A percentile compares a stretch with the other conserved stretches of the same genome.
Conservation (phyloP, 2,797 vertebrate species). For the Dromococcyx pavoninus region DNA sequence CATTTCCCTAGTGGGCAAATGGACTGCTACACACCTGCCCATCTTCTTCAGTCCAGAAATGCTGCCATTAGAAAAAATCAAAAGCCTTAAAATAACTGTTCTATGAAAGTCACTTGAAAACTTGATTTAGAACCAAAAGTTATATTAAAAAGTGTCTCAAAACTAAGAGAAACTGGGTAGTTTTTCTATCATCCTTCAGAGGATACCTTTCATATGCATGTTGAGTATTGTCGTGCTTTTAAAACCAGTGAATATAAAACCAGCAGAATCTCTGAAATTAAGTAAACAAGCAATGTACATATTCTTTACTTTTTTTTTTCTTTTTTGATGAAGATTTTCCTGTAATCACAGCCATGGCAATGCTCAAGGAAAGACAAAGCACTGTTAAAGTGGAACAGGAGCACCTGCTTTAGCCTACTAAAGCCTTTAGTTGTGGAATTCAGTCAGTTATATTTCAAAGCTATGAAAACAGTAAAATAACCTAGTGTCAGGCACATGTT, state of each 20-base stretch:
- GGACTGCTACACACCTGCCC: background rate
- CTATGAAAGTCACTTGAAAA: background rate
- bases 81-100: background rate
- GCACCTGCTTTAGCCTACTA: background rate
- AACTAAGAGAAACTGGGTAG: background rate
- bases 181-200: background rate
- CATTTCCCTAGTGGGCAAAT: fast-evolving
- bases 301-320: background rate
- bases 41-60: background rate
- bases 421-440: slow-evolving; percentile 21
- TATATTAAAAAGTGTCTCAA: background rate
- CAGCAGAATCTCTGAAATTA: background rate
- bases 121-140: background rate
- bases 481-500: background rate
- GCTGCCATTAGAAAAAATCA: background rate
- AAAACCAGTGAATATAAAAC: background rate
- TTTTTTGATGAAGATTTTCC: background rate
- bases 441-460: slow-evolving; percentile 48
- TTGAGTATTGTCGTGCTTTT: background rate
- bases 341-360: background rate
- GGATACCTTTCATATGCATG: background rate
- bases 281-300: background rate
- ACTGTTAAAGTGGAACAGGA: background rate
- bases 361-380: background rate
- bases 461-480: slow-evolving; percentile 4